Percentiles rank a stretch among this genome's conserved stretches.
Evolutionary conservation across 2,888 invertebrate genomes (phyloP).

Genomic region (Andrena bicolor): DNA sequence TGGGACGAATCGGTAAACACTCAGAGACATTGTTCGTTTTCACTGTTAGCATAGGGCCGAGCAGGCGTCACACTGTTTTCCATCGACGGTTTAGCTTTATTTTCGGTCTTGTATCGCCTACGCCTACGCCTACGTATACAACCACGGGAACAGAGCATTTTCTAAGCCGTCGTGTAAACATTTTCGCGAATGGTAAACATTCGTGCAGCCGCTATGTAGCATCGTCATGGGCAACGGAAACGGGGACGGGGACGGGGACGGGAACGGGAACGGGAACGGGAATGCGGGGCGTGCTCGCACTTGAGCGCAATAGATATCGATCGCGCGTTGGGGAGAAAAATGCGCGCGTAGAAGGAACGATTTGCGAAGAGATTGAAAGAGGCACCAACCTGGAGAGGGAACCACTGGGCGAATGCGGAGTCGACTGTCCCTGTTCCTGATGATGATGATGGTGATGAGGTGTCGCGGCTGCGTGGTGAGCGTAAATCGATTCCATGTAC

Average conservation of each 20-base stretch:
- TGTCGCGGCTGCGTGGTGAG: constrained; percentile 72
- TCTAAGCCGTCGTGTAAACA: constrained; percentile 74
- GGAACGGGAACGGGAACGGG: too few species aligned
- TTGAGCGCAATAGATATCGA: not conserved
- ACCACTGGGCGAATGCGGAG: constrained; percentile 77
- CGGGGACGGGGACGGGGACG: too few species aligned
- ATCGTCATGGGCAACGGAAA: not conserved
- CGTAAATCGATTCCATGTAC: constrained; percentile 80
- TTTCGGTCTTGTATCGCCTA: constrained; percentile 66
- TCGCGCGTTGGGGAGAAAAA: not conserved
- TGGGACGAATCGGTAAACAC: constrained; percentile 53
- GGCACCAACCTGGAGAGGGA: constrained; percentile 78
- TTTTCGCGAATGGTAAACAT: constrained; percentile 62
- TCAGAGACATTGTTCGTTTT: constrained; percentile 48
- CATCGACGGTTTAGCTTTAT: constrained; percentile 60
- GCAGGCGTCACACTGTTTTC: constrained; percentile 58
- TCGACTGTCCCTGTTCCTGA: constrained; percentile 77
- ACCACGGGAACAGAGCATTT: constrained; percentile 52
- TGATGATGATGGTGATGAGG: constrained; percentile 80
- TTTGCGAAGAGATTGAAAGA: not conserved
- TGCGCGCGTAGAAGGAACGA: too few species aligned
- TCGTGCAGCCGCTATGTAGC: not conserved
- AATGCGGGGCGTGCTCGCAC: not conserved
- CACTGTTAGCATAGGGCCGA: constrained; percentile 71
- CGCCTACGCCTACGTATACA: constrained; percentile 71